phyloP scores from a whole-genome alignment of 2,888 invertebrate genomes.

The Aphidius colemani region DNA sequence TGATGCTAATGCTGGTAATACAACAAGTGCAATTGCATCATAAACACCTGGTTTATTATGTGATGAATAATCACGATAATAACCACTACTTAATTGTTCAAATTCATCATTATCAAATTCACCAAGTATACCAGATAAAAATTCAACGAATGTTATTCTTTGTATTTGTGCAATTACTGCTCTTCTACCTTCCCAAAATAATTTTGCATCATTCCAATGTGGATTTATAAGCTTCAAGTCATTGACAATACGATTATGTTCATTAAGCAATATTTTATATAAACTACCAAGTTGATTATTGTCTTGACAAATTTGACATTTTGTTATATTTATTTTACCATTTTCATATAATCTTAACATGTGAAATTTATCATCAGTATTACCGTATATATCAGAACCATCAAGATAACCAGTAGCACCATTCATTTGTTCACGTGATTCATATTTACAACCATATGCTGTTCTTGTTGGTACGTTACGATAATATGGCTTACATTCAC shows the following conservation, averaged over 20 bases:
- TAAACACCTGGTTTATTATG: constrained; percentile 77
- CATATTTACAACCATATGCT: constrained; percentile 57
- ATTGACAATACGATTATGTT: constrained; percentile 81
- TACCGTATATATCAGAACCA: constrained; percentile 82
- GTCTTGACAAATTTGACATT: constrained; percentile 67
- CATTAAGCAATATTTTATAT: constrained; percentile 73
- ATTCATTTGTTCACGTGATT: constrained; percentile 82
- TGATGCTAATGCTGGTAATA: constrained; percentile 74
- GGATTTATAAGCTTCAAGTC: constrained; percentile 72
- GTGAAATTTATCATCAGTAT: constrained; percentile 72
- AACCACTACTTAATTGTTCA: constrained; percentile 70
- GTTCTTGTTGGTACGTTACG: constrained; percentile 68
- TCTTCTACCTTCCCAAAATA: constrained; percentile 77
- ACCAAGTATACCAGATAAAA: constrained; percentile 77
- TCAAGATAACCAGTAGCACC: constrained; percentile 82
- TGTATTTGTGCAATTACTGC: constrained; percentile 80
- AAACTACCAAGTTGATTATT: constrained; percentile 72
- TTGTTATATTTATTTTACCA: constrained; percentile 71
- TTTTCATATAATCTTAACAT: constrained; percentile 72
- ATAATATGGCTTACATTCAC: constrained; percentile 69
- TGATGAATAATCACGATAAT: constrained; percentile 82
- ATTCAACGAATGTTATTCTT: constrained; percentile 84
- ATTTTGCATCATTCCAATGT: constrained; percentile 78
- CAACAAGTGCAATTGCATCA: constrained; percentile 77
- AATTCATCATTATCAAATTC: constrained; percentile 71